Base-by-base conservation (phyloP, 1,140 invertebrate genomes). In the Ectropis grisescens region DNA sequence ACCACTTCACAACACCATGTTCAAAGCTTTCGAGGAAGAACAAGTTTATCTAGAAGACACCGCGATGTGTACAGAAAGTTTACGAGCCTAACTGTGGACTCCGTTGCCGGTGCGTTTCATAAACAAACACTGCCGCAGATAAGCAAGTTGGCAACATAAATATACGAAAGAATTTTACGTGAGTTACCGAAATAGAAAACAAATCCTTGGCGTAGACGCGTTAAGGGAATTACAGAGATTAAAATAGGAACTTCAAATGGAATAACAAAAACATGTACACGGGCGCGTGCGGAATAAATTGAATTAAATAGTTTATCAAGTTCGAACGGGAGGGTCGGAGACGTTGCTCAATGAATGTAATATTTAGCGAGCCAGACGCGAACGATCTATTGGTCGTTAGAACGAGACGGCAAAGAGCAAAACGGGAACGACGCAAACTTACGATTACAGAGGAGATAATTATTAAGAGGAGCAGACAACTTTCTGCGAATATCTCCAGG, bases 91-190 rank as follows among this genome's bases (percentile, higher is more conserved):
- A 32, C 32, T 33, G 22, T 24, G 40, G 35, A 43, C 52, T 41
- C 37, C 33, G 39, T 31, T 15, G 32, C 37, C 41, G 30, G 38
- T 29, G 37, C 35, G 41, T 24, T 10, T 51, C 54, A 56, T 61
- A 64, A 64, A 64, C 58, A 67, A 67, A 61, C 53, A 66, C 35
- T 11, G 45, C 37, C 32, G 26, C 35, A 49, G 51, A 60, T 62
- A 60, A 54, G 28, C 42, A 39, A 41, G 40, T 58, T 54, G 46
- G 38, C 48, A 61, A 51, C 47, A 33, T 40, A 35, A 26, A 19
- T 12, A 35, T 29, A 36, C 30, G 31, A 23, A 39, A 29, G 11
- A 41, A 47, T 46, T 47, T 41, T 34, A 29, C 31, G 10, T 14
- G 2, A 4, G 15, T 43, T 33, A 32, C 25, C 48, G 26, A 51